These are phyloP conservation scores for Ficedula albicollis DNA, from an alignment of 2,797 vertebrate species.

Conservation along the genomic window DNA sequence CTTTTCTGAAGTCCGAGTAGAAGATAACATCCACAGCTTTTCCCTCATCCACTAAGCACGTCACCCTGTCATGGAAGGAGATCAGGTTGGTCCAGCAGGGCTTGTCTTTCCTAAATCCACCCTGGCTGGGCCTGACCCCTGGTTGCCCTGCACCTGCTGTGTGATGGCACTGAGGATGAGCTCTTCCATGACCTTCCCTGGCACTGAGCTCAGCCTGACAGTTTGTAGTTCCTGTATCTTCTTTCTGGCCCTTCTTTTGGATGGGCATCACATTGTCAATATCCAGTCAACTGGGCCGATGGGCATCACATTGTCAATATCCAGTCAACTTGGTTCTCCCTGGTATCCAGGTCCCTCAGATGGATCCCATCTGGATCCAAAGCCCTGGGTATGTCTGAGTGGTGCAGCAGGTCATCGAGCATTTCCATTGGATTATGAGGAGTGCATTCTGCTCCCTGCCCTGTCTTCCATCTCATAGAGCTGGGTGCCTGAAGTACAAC, in stretches of 20 bases:
- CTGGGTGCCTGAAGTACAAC: not conserved
- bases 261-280: fast-evolving
- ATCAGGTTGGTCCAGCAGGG: not conserved
- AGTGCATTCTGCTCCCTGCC: not conserved
- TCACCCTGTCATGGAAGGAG: not conserved
- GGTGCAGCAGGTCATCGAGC: not conserved
- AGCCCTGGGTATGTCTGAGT: not conserved
- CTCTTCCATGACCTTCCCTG: not conserved
- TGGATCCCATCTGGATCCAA: not conserved
- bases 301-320: fast-evolving
- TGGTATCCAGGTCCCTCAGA: not conserved
- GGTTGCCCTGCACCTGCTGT: not conserved
- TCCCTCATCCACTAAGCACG: not conserved
- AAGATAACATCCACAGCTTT: not conserved
- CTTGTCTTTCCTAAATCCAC: not conserved
- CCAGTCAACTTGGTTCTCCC: not conserved
- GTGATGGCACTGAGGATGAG: not conserved
- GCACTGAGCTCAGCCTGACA: not conserved
- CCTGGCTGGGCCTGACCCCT: not conserved
- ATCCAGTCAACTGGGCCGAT: not conserved
- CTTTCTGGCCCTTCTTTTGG: not conserved
- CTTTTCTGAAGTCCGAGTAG: not conserved
- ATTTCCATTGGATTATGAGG: not conserved
- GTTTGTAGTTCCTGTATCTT: not conserved
- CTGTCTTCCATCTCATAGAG: not conserved